Conservation (phyloP, 1,140 invertebrate species). For the Nylanderia fulva region DNA sequence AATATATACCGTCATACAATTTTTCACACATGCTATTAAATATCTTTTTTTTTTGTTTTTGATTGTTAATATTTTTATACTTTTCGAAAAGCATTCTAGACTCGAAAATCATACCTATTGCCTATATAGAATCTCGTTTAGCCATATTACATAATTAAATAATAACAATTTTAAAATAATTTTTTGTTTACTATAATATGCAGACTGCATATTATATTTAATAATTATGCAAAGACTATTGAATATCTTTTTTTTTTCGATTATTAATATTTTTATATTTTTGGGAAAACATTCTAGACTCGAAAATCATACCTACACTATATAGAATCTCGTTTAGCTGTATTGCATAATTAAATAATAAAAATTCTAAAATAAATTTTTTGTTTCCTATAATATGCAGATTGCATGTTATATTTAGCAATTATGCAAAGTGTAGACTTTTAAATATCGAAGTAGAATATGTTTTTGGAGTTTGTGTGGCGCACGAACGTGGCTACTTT, state of each 20-base stretch:
- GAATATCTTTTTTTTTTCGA: slow-evolving; percentile 1
- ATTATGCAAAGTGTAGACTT: not conserved
- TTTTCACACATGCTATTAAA: not conserved
- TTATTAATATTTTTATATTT: not conserved
- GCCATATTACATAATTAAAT: too few relatives aligned
- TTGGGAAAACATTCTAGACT: not conserved
- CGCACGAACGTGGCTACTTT: not conserved
- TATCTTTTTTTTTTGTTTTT: not conserved
- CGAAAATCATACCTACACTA: not conserved
- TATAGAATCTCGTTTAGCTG: not conserved
- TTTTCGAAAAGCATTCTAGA: not conserved
- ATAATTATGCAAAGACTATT: not conserved
- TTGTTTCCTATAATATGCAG: not conserved
- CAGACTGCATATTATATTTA: not conserved
- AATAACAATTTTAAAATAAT: too few relatives aligned
- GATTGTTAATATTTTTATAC: not conserved
- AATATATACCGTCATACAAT: not conserved
- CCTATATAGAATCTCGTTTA: not conserved
- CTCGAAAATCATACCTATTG: not conserved
- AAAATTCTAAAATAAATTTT: not conserved
- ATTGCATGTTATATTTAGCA: not conserved
- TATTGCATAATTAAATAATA: too few relatives aligned
- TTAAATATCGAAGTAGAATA: not conserved
- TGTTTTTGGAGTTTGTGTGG: not conserved
- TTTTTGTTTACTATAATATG: not conserved